Evolutionary conservation across 2,888 invertebrate genomes (phyloP).

Genomic region (Pimpla rufipes): DNA sequence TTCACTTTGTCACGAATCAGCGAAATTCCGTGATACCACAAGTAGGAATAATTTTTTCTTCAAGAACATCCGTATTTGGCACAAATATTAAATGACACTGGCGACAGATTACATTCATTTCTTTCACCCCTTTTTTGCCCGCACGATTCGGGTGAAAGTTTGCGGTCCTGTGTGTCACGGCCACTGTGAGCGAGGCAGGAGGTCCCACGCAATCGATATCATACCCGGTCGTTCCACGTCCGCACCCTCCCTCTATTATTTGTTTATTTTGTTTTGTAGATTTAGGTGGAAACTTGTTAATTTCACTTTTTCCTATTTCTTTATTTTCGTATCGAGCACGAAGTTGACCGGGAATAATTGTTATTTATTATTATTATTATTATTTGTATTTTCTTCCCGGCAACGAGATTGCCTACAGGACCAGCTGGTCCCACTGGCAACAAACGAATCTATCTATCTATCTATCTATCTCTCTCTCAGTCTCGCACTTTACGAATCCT

Average conservation of each 20-base stretch:
- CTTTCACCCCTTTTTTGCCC: constrained; percentile 39
- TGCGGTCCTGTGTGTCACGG: constrained; percentile 53
- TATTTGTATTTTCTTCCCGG: too few species aligned
- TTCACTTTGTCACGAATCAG: constrained; percentile 10
- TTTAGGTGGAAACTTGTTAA: too few species aligned
- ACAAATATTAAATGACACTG: constrained; percentile 53
- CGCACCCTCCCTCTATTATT: neutral
- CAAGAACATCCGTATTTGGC: constrained; percentile 52
- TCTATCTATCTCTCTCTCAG: neutral
- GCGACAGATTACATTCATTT: neutral
- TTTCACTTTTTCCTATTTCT: too few species aligned
- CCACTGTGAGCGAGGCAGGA: constrained; percentile 22
- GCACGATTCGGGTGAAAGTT: constrained; percentile 47
- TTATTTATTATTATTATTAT: too few species aligned
- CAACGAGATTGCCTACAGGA: too few species aligned
- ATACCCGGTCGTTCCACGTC: constrained; percentile 19
- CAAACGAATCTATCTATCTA: neutral
- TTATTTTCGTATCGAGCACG: too few species aligned
- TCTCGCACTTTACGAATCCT: constrained; percentile 26
- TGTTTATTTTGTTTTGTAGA: too few species aligned
- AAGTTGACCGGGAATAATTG: too few species aligned
- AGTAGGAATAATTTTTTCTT: neutral
- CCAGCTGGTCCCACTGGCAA: too few species aligned
- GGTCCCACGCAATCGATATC: constrained; percentile 48
- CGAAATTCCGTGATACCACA: neutral